phyloP scores from a whole-genome alignment of 2,113 vertebrate species.

The Sorex fumeus region DNA sequence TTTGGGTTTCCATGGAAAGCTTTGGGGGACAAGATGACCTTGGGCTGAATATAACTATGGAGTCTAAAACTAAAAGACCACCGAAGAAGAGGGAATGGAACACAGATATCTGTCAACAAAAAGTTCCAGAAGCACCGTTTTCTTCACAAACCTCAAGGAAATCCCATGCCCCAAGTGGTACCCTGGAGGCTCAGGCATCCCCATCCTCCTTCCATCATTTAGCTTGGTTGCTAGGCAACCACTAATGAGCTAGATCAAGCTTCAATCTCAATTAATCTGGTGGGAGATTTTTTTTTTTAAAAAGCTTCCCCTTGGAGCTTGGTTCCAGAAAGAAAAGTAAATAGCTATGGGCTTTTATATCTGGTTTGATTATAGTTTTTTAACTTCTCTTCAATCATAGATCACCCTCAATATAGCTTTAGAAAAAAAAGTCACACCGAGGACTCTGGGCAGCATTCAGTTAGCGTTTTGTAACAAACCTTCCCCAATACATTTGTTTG shows the following conservation, averaged over 20 bases:
- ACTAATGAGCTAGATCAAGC: slow-evolving; percentile 40
- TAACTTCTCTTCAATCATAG: slow-evolving; percentile 36
- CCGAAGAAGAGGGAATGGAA: background rate
- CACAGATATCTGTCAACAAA: background rate
- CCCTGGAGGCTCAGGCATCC: slow-evolving; percentile 36
- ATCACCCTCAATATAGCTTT: background rate
- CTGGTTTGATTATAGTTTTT: slow-evolving; percentile 55
- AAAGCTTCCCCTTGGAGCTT: slow-evolving; percentile 40
- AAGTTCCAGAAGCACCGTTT: slow-evolving; percentile 55
- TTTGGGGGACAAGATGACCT: background rate
- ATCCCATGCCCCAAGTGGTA: slow-evolving; percentile 32
- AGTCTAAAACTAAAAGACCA: background rate
- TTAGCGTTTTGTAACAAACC: slow-evolving; percentile 13
- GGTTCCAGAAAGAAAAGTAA: slow-evolving; percentile 55
- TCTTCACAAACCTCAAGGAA: slow-evolving; percentile 63
- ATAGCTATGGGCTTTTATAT: background rate
- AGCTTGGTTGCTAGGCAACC: slow-evolving; percentile 62
- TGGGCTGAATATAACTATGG: background rate
- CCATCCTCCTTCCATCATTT: slow-evolving; percentile 38
- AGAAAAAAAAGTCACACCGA: background rate
- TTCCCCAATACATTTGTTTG: slow-evolving; percentile 14
- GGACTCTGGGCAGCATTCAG: background rate
- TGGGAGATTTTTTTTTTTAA: slow-evolving; percentile 4
- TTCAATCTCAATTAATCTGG: slow-evolving; percentile 72
- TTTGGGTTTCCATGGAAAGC: background rate